Percentiles rank a stretch among this genome's conserved stretches.
These are phyloP conservation scores for Panopea generosa DNA, from an alignment of 2,888 invertebrate species.

Conservation along the genomic window DNA sequence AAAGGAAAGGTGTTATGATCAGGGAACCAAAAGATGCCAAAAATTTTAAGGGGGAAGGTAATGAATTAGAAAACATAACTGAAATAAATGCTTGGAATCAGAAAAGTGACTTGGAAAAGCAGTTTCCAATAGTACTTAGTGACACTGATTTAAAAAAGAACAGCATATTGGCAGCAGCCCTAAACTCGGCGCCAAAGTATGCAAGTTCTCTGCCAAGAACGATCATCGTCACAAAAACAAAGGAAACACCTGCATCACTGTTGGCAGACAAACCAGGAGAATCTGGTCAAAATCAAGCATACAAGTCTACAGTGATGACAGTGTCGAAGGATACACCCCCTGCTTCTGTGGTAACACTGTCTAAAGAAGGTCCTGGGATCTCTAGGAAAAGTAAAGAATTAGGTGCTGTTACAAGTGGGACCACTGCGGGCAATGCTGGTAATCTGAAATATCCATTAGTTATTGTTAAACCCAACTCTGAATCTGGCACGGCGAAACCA, in stretches of 20 bases:
- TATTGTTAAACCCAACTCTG: too few species aligned
- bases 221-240: neutral
- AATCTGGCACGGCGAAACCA: too few species aligned
- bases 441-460: too few species aligned
- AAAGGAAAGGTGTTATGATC: neutral
- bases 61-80: neutral
- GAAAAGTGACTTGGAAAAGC: neutral
- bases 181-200: conserved; percentile 32
- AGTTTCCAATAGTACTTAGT: neutral
- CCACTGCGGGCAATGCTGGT: neutral
- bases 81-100: neutral
- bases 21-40: neutral
- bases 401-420: neutral
- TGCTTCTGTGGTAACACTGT: neutral
- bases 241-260: neutral
- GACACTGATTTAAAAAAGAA: conserved; percentile 4
- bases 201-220: neutral
- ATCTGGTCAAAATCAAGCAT: too few species aligned
- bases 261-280: neutral
- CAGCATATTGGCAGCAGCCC: conserved; percentile 24
- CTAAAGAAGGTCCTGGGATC: neutral
- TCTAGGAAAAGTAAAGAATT: neutral
- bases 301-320: too few species aligned
- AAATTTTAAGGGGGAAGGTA: neutral
- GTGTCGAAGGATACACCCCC: too few species aligned